A percentile compares a stretch with the other conserved stretches of the same genome.
Conservation (phyloP, 2,888 invertebrate species). For the Drosophila nigricruria region DNA sequence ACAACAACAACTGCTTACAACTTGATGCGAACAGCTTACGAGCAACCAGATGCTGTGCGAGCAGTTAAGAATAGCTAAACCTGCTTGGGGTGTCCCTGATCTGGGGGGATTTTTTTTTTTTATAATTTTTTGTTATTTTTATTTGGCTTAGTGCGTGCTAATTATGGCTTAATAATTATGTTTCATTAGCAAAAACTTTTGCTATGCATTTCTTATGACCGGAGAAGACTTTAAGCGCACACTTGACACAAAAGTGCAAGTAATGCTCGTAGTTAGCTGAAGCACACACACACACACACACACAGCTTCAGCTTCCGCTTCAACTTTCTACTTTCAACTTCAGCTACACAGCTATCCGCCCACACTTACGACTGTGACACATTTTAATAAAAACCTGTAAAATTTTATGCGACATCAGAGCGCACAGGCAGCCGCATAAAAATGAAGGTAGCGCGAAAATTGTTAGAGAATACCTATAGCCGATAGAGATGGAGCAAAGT, state of each 20-base stretch:
- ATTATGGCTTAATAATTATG: constrained; percentile 75
- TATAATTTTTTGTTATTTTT: constrained; percentile 1
- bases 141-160: constrained; percentile 66
- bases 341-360: constrained; percentile 4
- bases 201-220: constrained; percentile 57
- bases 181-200: constrained; percentile 71
- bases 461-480: constrained; percentile 28
- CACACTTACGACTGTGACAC: constrained; percentile 43
- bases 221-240: constrained; percentile 48
- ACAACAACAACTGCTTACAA: constrained; percentile 43
- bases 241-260: constrained; percentile 62
- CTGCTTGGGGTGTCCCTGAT: constrained; percentile 10
- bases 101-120: constrained; percentile 1
- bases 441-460: constrained; percentile 41
- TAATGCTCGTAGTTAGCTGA: constrained; percentile 55
- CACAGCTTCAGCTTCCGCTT: background rate
- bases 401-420: constrained; percentile 66
- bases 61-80: constrained; percentile 1
- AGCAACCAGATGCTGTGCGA: constrained; percentile 23
- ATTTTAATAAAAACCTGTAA: constrained; percentile 73
- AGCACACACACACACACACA: constrained; percentile 8
- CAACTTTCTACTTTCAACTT: background rate
- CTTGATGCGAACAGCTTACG: constrained; percentile 47
- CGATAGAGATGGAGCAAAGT: constrained; percentile 32
- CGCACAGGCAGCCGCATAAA: constrained; percentile 57